Percentiles rank a stretch among this genome's conserved stretches.
Evolutionary conservation across 2,797 vertebrate genomes (phyloP).

Genomic region (Propithecus perrieri): DNA sequence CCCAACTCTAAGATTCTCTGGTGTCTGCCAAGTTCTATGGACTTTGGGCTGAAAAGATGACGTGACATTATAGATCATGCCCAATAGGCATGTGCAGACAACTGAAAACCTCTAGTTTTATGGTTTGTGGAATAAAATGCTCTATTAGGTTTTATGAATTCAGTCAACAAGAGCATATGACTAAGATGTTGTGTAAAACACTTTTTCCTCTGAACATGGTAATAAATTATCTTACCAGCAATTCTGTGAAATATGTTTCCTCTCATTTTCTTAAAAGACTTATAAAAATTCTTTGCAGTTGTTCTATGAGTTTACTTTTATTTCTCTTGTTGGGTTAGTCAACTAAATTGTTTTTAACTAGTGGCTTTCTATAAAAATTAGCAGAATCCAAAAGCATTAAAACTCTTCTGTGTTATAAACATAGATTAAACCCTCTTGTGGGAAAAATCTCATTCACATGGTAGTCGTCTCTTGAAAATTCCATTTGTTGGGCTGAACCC

Average conservation of each 20-base stretch:
- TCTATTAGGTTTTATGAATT: constrained; percentile 31
- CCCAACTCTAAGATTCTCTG: not conserved
- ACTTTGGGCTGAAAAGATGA: not conserved
- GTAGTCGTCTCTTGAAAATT: not conserved
- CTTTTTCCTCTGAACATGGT: constrained; percentile 30
- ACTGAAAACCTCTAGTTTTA: not conserved
- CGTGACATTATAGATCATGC: not conserved
- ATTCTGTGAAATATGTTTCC: not conserved
- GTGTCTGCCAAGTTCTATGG: not conserved
- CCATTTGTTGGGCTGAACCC: not conserved
- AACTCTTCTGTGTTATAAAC: not conserved
- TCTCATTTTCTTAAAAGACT: constrained; percentile 29
- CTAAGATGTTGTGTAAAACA: not conserved
- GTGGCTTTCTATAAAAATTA: constrained; percentile 7
- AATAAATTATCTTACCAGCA: constrained; percentile 25
- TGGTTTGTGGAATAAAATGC: not conserved
- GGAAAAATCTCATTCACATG: not conserved
- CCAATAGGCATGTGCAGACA: not conserved
- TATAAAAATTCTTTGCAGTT: constrained; percentile 26
- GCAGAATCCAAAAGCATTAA: constrained; percentile 15
- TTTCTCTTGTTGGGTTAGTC: constrained; percentile 21
- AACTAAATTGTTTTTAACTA: constrained; percentile 31
- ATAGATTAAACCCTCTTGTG: not conserved
- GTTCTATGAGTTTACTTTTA: not conserved
- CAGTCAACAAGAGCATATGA: not conserved